Conservation (phyloP, 2,888 invertebrate genomes). For the Eristalis arbustorum region DNA sequence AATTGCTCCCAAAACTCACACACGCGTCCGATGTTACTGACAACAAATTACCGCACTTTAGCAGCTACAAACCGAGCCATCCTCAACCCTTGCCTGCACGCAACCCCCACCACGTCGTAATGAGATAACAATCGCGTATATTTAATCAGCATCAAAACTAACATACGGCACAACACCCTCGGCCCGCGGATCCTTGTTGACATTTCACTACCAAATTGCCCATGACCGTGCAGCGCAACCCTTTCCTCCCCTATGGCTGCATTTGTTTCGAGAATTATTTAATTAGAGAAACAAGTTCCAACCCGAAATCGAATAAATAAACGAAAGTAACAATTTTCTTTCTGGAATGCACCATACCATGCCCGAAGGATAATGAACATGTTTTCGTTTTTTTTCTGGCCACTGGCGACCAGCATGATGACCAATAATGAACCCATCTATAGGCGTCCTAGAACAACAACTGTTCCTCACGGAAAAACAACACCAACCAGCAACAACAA, state of each 20-base stretch:
- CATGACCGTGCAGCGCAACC: conserved; percentile 54
- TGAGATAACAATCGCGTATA: conserved; percentile 62
- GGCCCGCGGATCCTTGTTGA: conserved; percentile 51
- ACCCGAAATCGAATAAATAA: conserved; percentile 25
- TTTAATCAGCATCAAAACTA: conserved; percentile 54
- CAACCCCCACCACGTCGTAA: conserved; percentile 7
- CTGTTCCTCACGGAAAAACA: conserved; percentile 50
- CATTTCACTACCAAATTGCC: conserved; percentile 59
- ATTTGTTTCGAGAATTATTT: conserved; percentile 54
- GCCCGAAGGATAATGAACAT: conserved; percentile 61
- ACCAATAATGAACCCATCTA: conserved; percentile 57
- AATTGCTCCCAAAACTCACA: neutral
- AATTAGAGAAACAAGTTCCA: conserved; percentile 42
- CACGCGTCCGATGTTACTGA: neutral
- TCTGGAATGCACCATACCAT: conserved; percentile 36
- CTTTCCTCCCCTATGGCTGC: conserved; percentile 23
- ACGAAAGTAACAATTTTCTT: conserved; percentile 22
- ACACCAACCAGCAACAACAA: conserved; percentile 40
- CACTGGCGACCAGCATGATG: conserved; percentile 46
- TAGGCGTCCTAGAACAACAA: conserved; percentile 36
- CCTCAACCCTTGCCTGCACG: neutral
- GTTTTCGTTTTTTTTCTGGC: conserved; percentile 14
- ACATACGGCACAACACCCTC: conserved; percentile 48
- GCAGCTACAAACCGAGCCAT: neutral
- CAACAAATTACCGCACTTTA: neutral